A percentile compares a stretch with the other conserved stretches of the same genome.
Conservation (phyloP, 2,797 vertebrate species). For the Trematomus bernacchii region DNA sequence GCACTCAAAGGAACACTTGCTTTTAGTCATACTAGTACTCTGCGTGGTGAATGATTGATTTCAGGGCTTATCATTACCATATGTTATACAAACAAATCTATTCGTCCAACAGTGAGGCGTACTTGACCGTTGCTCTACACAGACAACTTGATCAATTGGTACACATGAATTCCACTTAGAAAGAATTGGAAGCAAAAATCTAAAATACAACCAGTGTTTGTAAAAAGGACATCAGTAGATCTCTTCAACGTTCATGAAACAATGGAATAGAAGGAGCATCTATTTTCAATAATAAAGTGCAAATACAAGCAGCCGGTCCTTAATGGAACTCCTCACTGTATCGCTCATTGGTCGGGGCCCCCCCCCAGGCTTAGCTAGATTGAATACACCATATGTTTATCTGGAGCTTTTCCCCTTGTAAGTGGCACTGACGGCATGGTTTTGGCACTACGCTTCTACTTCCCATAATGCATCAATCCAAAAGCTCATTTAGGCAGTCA, state of each 20-base stretch:
- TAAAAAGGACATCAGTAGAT: slow-evolving; percentile 51
- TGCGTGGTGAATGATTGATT: slow-evolving; percentile 46
- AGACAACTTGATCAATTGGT: slow-evolving; percentile 39
- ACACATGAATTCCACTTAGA: slow-evolving; percentile 22
- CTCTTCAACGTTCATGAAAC: slow-evolving; percentile 53
- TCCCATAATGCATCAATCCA: slow-evolving; percentile 76
- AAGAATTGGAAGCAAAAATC: slow-evolving; percentile 33
- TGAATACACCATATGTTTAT: slow-evolving; percentile 84
- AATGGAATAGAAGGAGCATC: slow-evolving; percentile 58
- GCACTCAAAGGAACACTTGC: slow-evolving; percentile 8
- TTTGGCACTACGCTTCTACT: slow-evolving; percentile 75
- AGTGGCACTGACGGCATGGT: slow-evolving; percentile 73
- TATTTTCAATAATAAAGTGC: slow-evolving; percentile 77
- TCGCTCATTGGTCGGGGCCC: slow-evolving; percentile 67
- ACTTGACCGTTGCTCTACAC: slow-evolving; percentile 26
- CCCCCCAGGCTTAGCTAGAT: slow-evolving; percentile 79
- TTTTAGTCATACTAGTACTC: slow-evolving; percentile 39
- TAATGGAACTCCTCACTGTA: slow-evolving; percentile 78
- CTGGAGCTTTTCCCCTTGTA: slow-evolving; percentile 71
- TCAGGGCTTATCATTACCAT: slow-evolving; percentile 29
- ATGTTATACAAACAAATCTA: slow-evolving; percentile 32
- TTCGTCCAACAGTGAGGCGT: slow-evolving; percentile 17
- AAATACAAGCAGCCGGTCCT: slow-evolving; percentile 74
- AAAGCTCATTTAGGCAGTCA: slow-evolving; percentile 69
- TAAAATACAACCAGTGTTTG: slow-evolving; percentile 32